Evolutionary conservation across 1,140 invertebrate genomes (phyloP).

Genomic region (Anastrepha ludens): DNA sequence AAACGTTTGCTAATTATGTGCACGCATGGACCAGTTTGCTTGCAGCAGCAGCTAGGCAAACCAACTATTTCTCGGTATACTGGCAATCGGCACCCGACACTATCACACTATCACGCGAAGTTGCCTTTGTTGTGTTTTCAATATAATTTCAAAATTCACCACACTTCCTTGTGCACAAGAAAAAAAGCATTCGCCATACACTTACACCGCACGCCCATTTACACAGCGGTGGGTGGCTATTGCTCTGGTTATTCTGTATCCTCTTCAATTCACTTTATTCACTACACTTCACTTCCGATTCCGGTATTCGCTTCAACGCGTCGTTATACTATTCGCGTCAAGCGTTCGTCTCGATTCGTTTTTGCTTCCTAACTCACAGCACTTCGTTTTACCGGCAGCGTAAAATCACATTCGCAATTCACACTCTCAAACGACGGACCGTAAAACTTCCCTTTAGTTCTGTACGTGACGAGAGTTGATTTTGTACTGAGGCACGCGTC

Average conservation of each 20-base stretch:
- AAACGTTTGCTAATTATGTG: slow-evolving; percentile 39
- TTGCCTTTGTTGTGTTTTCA: slow-evolving; percentile 3
- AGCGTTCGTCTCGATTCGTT: neutral
- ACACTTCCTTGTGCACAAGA: slow-evolving; percentile 15
- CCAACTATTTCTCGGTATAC: slow-evolving; percentile 41
- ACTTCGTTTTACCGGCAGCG: slow-evolving; percentile 35
- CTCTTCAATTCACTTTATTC: slow-evolving; percentile 14
- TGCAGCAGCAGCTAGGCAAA: neutral
- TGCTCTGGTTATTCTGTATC: slow-evolving; percentile 26
- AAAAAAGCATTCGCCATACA: neutral
- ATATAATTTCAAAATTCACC: slow-evolving; percentile 38
- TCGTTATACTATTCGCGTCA: neutral
- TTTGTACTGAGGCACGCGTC: slow-evolving; percentile 30
- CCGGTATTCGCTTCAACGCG: slow-evolving; percentile 29
- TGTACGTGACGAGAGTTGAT: slow-evolving; percentile 34
- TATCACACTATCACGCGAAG: slow-evolving; percentile 11
- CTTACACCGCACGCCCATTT: neutral
- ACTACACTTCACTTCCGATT: slow-evolving; percentile 41
- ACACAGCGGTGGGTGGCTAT: neutral
- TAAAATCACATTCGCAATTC: slow-evolving; percentile 1
- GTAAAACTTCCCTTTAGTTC: slow-evolving; percentile 11
- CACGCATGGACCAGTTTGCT: slow-evolving; percentile 48
- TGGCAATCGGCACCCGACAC: neutral
- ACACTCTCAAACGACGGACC: slow-evolving; percentile 45
- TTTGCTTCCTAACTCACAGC: neutral